A percentile compares a stretch with the other conserved stretches of the same genome.
Evolutionary conservation across 2,113 vertebrate species (phyloP).

Genomic region (Mesocricetus auratus): DNA sequence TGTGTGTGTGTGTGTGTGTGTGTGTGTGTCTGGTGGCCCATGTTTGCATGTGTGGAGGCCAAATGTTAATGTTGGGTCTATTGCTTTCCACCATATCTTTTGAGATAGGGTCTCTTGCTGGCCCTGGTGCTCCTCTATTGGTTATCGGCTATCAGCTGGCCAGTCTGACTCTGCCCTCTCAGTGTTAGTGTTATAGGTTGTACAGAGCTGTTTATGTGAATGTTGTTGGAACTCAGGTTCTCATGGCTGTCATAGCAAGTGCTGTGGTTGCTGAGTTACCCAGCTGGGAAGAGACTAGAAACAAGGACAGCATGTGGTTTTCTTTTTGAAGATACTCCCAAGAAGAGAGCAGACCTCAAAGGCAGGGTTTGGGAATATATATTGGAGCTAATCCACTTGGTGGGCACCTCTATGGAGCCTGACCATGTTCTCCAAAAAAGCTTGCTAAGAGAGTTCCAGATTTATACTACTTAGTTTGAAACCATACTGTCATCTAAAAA

Average conservation of each 20-base stretch:
- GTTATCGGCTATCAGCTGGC: background rate
- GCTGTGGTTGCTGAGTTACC: background rate
- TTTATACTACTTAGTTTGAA: background rate
- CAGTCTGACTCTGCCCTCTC: background rate
- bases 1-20: background rate
- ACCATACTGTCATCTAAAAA: background rate
- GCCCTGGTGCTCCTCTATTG: background rate
- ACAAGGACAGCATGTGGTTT: background rate
- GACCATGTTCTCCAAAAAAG: background rate
- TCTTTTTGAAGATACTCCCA: background rate
- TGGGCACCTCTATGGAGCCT: fast-evolving
- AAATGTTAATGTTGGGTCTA: background rate
- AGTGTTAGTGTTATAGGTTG: background rate
- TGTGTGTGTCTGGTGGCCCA: background rate
- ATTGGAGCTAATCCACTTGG: fast-evolving
- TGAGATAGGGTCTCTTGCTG: background rate
- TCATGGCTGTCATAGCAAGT: background rate
- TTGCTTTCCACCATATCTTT: background rate
- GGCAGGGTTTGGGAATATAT: background rate
- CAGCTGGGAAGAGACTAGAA: background rate
- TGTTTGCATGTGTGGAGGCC: background rate
- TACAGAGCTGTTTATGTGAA: background rate
- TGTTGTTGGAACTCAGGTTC: background rate
- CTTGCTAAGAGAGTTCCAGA: background rate
- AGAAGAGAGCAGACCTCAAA: background rate